Conservation (phyloP, 2,888 invertebrate genomes). For the Drosophila kuntzei region DNA sequence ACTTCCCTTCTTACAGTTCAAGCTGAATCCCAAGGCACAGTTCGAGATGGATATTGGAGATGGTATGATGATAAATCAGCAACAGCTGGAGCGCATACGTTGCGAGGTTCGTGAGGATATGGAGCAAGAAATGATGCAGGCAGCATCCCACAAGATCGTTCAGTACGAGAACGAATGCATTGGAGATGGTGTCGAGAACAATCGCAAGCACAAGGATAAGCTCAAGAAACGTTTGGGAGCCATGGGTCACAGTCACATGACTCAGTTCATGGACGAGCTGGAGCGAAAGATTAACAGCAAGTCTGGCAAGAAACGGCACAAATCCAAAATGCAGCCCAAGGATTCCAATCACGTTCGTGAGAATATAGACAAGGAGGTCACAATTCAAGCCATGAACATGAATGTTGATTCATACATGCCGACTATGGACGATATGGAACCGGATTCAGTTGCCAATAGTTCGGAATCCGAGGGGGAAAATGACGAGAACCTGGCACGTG, state of each 20-base stretch:
- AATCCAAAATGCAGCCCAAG: slow-evolving; percentile 24
- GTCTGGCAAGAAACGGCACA: slow-evolving; percentile 45
- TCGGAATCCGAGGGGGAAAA: slow-evolving; percentile 48
- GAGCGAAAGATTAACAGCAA: slow-evolving; percentile 56
- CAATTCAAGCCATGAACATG: slow-evolving; percentile 6
- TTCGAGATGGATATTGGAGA: slow-evolving; percentile 82
- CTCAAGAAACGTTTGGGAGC: slow-evolving; percentile 31
- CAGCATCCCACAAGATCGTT: slow-evolving; percentile 4
- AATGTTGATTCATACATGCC: slow-evolving; percentile 53
- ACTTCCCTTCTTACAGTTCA: slow-evolving; percentile 42
- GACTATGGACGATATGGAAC: slow-evolving; percentile 30
- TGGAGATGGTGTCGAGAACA: slow-evolving; percentile 37
- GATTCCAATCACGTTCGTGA: not conserved
- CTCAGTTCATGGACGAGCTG: slow-evolving; percentile 49
- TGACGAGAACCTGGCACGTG: slow-evolving; percentile 23
- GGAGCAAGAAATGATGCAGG: slow-evolving; percentile 28
- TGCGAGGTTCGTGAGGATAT: slow-evolving; percentile 36
- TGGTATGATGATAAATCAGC: slow-evolving; percentile 42
- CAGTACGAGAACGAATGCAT: slow-evolving; percentile 34
- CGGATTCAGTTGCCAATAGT: slow-evolving; percentile 20
- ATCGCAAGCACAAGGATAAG: slow-evolving; percentile 26
- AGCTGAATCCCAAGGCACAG: slow-evolving; percentile 70
- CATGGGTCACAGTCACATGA: slow-evolving; percentile 43
- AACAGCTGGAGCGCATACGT: slow-evolving; percentile 37
- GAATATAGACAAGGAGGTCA: not conserved